Evolutionary conservation across 2,113 vertebrate species (phyloP).

Genomic region (Rissa tridactyla): DNA sequence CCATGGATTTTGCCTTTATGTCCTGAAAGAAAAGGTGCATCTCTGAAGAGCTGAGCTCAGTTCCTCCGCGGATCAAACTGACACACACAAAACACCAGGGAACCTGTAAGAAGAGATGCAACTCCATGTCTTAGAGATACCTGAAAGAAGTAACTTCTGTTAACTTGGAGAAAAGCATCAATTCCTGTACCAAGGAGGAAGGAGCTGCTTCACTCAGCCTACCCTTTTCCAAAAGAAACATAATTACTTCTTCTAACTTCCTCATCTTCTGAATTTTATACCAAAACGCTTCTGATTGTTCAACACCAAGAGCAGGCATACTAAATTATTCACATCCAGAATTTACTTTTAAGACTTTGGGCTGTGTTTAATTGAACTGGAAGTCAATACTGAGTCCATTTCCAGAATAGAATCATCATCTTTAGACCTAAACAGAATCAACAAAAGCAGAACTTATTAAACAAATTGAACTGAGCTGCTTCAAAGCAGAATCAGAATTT

Average conservation of each 20-base stretch:
- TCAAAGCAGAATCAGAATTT: not conserved
- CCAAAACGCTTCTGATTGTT: not conserved
- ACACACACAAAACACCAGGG: not conserved
- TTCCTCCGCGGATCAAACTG: not conserved
- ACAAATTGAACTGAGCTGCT: not conserved
- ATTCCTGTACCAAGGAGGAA: not conserved
- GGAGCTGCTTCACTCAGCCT: not conserved
- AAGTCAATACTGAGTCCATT: not conserved
- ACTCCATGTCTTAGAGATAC: not conserved
- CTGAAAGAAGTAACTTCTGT: not conserved
- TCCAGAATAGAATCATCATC: not conserved
- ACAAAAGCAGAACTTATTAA: not conserved
- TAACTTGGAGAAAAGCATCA: not conserved
- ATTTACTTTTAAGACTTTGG: constrained; percentile 3
- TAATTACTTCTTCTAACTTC: not conserved
- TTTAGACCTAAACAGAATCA: not conserved
- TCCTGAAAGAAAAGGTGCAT: not conserved
- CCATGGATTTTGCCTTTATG: not conserved
- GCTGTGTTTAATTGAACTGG: constrained; percentile 1
- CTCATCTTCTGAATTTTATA: not conserved
- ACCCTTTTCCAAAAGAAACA: not conserved
- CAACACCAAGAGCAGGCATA: not conserved
- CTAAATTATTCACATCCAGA: not conserved
- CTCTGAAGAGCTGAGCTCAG: not conserved
- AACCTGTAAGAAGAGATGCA: not conserved